Conservation (phyloP, 1,140 invertebrate species). For the Acyrthosiphon pisum region DNA sequence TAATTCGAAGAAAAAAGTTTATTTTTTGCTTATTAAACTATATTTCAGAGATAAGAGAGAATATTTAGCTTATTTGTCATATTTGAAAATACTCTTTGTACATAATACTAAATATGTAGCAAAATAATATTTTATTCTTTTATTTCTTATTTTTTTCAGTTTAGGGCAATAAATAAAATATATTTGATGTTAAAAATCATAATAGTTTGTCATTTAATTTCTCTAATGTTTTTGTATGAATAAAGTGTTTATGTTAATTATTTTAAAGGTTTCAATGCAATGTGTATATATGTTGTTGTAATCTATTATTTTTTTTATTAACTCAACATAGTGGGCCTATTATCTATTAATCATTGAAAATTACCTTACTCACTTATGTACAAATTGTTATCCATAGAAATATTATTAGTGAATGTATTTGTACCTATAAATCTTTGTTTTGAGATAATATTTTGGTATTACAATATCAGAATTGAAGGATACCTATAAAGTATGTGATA, state of each 20-base stretch:
- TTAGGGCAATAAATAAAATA: neutral
- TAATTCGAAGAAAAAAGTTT: slow-evolving; percentile 16
- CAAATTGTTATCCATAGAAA: neutral
- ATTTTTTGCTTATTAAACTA: neutral
- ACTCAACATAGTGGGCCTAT: neutral
- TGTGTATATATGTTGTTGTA: neutral
- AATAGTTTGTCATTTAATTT: neutral
- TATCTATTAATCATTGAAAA: neutral
- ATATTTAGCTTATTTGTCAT: slow-evolving; percentile 18
- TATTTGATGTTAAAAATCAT: neutral
- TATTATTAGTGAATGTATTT: too few relatives aligned
- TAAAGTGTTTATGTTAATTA: neutral
- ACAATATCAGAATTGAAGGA: too few relatives aligned
- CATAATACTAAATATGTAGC: neutral
- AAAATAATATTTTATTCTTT: slow-evolving; percentile 1
- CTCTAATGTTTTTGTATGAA: neutral
- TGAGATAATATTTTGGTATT: neutral
- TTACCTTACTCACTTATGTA: neutral
- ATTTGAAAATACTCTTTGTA: slow-evolving; percentile 5
- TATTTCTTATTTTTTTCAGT: neutral
- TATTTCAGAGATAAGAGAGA: neutral
- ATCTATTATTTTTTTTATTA: neutral
- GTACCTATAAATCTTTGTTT: too few relatives aligned
- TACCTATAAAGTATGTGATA: too few relatives aligned
- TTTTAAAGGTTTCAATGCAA: neutral